Conservation (phyloP, 2,888 invertebrate species). For the Sussaba pulchella region DNA sequence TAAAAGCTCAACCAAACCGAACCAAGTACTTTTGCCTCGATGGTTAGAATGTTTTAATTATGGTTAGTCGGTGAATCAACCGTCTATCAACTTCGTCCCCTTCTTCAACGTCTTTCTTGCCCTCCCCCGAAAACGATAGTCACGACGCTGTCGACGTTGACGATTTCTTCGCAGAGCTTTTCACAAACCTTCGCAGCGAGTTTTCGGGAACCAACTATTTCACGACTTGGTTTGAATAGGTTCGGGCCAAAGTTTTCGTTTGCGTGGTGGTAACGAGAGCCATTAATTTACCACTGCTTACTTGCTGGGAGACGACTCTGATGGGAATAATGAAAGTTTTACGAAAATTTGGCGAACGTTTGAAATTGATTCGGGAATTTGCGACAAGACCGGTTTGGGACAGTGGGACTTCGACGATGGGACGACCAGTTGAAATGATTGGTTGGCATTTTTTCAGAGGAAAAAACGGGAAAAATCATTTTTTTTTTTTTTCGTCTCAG, state of each 20-base stretch:
- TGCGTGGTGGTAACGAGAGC: slow-evolving; percentile 49
- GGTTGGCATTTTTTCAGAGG: background rate
- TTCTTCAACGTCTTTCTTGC: slow-evolving; percentile 38
- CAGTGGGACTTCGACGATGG: background rate
- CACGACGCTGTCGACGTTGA: no score
- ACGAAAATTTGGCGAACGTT: slow-evolving; percentile 21
- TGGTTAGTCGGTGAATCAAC: slow-evolving; percentile 36
- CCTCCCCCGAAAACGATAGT: slow-evolving; percentile 37
- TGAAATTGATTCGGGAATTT: slow-evolving; percentile 59
- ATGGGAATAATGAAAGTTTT: slow-evolving; percentile 54
- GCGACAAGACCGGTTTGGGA: background rate
- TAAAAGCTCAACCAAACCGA: slow-evolving; percentile 18
- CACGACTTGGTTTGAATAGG: no score
- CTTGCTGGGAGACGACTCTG: slow-evolving; percentile 2
- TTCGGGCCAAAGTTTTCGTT: slow-evolving; percentile 49
- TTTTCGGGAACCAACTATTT: no score
- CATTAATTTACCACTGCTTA: slow-evolving; percentile 21
- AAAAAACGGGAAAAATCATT: no score
- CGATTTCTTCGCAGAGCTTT: no score
- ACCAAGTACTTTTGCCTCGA: slow-evolving; percentile 13
- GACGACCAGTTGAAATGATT: no score
- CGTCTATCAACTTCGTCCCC: slow-evolving; percentile 34
- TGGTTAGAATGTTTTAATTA: slow-evolving; percentile 61
- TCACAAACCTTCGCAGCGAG: no score
- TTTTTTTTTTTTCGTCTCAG: no score